Evolutionary conservation across 2,797 vertebrate genomes (phyloP).

Genomic region (Gymnodraco acuticeps): DNA sequence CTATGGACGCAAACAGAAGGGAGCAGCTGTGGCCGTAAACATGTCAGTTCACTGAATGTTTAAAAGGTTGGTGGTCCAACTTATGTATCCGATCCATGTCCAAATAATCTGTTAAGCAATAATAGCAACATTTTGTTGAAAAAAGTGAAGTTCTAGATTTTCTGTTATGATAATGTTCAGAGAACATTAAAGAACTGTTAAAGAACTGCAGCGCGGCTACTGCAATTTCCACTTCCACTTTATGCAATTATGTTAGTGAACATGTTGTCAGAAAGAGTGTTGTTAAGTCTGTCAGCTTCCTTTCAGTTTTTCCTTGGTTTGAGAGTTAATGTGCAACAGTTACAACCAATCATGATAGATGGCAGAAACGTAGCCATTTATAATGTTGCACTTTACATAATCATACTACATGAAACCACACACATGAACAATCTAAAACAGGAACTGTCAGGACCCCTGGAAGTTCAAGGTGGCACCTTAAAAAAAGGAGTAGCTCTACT

Average conservation of each 20-base stretch:
- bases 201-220: neutral
- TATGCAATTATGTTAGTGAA: neutral
- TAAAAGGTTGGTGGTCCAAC: constrained; percentile 4
- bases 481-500: no score
- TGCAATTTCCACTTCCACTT: constrained; percentile 8
- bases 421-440: no score
- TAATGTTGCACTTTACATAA: neutral
- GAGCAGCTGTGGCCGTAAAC: constrained; percentile 29
- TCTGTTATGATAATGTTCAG: no score
- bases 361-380: no score
- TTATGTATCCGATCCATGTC: neutral
- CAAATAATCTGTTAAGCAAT: neutral
- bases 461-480: no score
- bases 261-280: constrained; percentile 6
- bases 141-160: constrained; percentile 4
- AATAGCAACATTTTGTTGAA: neutral
- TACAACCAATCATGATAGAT: no score
- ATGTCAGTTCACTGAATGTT: neutral
- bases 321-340: neutral
- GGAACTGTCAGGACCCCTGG: no score
- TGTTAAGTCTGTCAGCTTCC: constrained; percentile 15
- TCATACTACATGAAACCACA: no score
- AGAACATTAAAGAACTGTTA: no score
- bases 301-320: neutral
- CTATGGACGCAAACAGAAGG: constrained; percentile 20